These are phyloP conservation scores for Stratiolaelaps scimitus DNA, from an alignment of 1,140 invertebrate genomes.

Conservation along the genomic window DNA sequence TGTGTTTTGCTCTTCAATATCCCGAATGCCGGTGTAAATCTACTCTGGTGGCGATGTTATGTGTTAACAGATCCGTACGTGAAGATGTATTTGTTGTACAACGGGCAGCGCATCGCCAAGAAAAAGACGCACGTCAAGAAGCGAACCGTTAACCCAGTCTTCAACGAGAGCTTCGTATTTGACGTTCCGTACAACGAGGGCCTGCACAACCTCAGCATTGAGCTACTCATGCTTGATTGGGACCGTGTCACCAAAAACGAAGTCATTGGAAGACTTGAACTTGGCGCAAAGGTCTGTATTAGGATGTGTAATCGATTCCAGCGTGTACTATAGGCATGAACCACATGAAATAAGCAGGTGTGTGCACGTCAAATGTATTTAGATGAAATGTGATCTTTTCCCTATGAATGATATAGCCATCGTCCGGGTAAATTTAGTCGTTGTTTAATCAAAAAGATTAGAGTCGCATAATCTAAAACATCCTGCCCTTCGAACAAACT, in stretches of 20 bases:
- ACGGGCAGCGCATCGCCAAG: constrained; percentile 92
- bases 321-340: no score
- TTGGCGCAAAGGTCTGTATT: constrained; percentile 57
- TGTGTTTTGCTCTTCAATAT: neutral
- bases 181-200: constrained; percentile 57
- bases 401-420: no score
- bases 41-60: neutral
- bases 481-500: no score
- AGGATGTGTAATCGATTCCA: no score
- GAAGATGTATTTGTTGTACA: constrained; percentile 91
- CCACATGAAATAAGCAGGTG: no score
- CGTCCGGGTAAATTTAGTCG: no score
- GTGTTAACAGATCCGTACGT: constrained; percentile 57
- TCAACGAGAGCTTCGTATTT: constrained; percentile 82
- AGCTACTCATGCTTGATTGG: constrained; percentile 88
- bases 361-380: no score
- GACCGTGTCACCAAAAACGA: constrained; percentile 95
- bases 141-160: constrained; percentile 89
- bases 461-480: no score
- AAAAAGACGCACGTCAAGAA: constrained; percentile 99
- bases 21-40: neutral
- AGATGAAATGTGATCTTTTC: no score
- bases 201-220: constrained; percentile 74
- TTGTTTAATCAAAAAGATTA: no score
- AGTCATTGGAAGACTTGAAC: constrained; percentile 82